Evolutionary conservation across 2,888 invertebrate species (phyloP).

Genomic region (Patella pellucida): DNA sequence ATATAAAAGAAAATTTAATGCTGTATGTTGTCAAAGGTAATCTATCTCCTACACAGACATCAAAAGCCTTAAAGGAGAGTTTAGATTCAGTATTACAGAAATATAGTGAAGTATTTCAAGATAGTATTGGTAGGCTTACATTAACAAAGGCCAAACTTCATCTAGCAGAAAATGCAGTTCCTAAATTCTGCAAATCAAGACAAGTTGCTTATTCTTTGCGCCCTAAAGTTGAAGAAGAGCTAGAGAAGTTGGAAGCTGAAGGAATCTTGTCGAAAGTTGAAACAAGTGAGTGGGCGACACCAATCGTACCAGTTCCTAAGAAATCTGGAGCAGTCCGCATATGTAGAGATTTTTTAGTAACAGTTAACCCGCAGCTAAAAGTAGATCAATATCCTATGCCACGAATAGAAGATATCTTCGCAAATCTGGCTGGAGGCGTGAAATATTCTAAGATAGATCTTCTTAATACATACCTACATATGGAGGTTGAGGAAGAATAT

Average conservation of each 20-base stretch:
- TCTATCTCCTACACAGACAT: neutral
- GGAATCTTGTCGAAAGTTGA: slow-evolving; percentile 21
- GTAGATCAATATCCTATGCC: slow-evolving; percentile 52
- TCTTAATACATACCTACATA: slow-evolving; percentile 26
- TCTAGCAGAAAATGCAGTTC: slow-evolving; percentile 25
- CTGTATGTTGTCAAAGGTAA: neutral
- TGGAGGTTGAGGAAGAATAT: slow-evolving; percentile 21
- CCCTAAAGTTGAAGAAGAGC: slow-evolving; percentile 25
- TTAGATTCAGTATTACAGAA: neutral
- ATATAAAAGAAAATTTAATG: neutral
- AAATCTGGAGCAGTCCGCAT: slow-evolving; percentile 35
- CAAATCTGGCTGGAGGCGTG: slow-evolving; percentile 34
- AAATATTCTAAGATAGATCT: slow-evolving; percentile 36
- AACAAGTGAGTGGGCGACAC: slow-evolving; percentile 36
- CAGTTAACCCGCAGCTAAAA: slow-evolving; percentile 47
- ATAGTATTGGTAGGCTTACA: neutral
- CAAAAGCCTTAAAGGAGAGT: neutral
- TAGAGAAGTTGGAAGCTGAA: slow-evolving; percentile 16
- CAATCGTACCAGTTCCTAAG: slow-evolving; percentile 31
- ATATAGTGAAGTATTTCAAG: neutral
- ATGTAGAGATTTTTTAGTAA: slow-evolving; percentile 50
- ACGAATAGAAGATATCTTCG: slow-evolving; percentile 49
- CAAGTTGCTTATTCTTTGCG: slow-evolving; percentile 35
- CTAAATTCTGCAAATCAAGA: slow-evolving; percentile 41
- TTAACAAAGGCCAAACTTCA: slow-evolving; percentile 26